Base-by-base conservation (phyloP, 2,888 invertebrate species). In the Laspeyria flexula region DNA sequence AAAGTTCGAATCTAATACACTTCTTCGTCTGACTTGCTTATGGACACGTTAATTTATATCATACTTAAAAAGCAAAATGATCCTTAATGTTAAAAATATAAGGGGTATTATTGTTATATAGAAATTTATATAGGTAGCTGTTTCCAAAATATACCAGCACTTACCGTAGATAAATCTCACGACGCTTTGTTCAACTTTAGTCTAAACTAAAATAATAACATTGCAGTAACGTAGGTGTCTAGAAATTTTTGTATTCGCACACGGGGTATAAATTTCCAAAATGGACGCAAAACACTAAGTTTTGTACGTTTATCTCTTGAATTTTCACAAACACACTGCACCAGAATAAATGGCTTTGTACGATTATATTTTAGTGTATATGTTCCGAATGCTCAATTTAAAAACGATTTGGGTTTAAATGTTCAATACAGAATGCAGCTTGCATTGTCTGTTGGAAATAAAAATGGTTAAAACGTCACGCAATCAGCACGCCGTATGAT, bases 281-380 rank as follows among this genome's bases (percentile, higher is more conserved):
- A 70, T 67, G 55, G 65, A 64, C 55, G 71, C 60, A 47, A 40
- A 58, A 42, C 63, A 55, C 66, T 58, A 56, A 66, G 59, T 53
- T 68, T 60, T 29, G 60, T 52, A 55, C 65, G 52, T 68, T 63
- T 60, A 63, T 79, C 69, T 71, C 60, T 55, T 55, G 62, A 71
- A 75, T 70, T 75, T 77, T 72, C 76, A 70, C 63, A 72, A 75
- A 73, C 73, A 75, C 62, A 59, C 72, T 69, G 68, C 58, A 64
- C 59, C 65, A 57, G 45, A 67, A 77, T 74, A 60, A 77, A 78
- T 74, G 66, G 73, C 43, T 50, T 43, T 43, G 34, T 25, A 25
- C 25, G 41, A 54, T 18, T 49, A 55, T 51, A 35, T 37, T 48
- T 33, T 25, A 29, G 1, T 21, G 37, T 12, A 11, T 37, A n/a